Percentiles rank a stretch among this genome's conserved stretches.
phyloP scores from a whole-genome alignment of 2,113 vertebrate species.

The Cairina moschata region DNA sequence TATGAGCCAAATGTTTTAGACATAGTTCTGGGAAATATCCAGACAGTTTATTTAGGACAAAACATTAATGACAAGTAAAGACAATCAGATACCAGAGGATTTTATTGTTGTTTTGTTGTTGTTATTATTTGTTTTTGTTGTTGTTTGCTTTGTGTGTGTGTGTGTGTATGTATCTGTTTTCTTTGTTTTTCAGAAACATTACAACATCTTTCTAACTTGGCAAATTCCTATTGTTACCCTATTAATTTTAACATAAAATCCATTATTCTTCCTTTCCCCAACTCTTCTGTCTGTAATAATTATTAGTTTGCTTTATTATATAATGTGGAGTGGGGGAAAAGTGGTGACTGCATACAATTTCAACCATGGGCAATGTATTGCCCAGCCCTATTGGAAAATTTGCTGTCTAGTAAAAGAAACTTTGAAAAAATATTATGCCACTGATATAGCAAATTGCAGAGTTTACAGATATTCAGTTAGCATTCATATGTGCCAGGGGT shows the following conservation, averaged over 20 bases:
- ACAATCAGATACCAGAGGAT: neutral
- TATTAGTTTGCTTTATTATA: neutral
- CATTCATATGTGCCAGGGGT: neutral
- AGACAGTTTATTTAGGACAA: neutral
- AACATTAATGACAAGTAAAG: neutral
- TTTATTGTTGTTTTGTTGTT: neutral
- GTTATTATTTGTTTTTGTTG: neutral
- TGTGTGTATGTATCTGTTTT: too few species aligned
- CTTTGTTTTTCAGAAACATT: neutral
- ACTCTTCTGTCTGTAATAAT: neutral
- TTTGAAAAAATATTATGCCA: neutral
- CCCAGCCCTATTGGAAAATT: neutral
- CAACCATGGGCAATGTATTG: neutral
- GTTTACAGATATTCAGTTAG: neutral
- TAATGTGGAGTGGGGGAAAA: neutral
- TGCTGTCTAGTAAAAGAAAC: neutral
- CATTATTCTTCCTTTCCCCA: neutral
- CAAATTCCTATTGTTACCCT: neutral
- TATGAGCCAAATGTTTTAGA: neutral
- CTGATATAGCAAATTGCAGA: neutral
- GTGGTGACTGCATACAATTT: neutral
- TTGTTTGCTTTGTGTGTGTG: neutral
- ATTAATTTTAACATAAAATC: neutral
- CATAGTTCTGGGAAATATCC: neutral
- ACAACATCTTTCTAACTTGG: neutral